Conservation (phyloP, 2,797 vertebrate species). For the Microctenopoma steveboyesi region DNA sequence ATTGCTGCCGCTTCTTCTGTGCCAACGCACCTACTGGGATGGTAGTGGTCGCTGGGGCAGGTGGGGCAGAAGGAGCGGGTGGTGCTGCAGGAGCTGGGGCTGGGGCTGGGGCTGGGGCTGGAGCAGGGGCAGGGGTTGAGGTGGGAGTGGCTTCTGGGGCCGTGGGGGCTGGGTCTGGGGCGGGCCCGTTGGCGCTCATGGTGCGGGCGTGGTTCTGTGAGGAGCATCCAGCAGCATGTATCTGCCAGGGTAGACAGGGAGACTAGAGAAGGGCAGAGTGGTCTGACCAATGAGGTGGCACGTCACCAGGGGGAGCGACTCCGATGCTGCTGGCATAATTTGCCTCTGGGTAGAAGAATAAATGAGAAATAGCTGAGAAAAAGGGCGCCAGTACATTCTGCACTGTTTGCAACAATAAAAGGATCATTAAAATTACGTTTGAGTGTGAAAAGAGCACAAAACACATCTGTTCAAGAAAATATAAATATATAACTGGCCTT, state of each 20-base stretch:
- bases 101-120: slow-evolving; percentile 86
- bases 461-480: background rate
- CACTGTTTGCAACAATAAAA: slow-evolving; percentile 6
- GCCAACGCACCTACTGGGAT: slow-evolving; percentile 93
- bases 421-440: background rate
- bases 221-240: slow-evolving; percentile 92
- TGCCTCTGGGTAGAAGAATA: slow-evolving; percentile 83
- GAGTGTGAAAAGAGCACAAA: background rate
- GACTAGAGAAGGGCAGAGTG: slow-evolving; percentile 86
- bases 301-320: slow-evolving; percentile 91
- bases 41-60: slow-evolving; percentile 78
- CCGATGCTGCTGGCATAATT: slow-evolving; percentile 98
- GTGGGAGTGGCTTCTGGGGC: slow-evolving; percentile 81
- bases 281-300: slow-evolving; percentile 91
- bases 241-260: slow-evolving; percentile 90
- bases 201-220: slow-evolving; percentile 93
- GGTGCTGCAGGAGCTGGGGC: slow-evolving; percentile 65
- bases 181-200: slow-evolving; percentile 92
- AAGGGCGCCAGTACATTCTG: slow-evolving; percentile 11
- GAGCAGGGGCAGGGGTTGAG: slow-evolving; percentile 78
- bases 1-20: slow-evolving; percentile 99
- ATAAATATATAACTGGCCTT: background rate
- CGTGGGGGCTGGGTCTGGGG: slow-evolving; percentile 81
- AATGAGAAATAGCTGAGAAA: slow-evolving; percentile 38
- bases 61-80: slow-evolving; percentile 64